Conservation (phyloP, 2,113 vertebrate genomes). For the Rhea pennata region DNA sequence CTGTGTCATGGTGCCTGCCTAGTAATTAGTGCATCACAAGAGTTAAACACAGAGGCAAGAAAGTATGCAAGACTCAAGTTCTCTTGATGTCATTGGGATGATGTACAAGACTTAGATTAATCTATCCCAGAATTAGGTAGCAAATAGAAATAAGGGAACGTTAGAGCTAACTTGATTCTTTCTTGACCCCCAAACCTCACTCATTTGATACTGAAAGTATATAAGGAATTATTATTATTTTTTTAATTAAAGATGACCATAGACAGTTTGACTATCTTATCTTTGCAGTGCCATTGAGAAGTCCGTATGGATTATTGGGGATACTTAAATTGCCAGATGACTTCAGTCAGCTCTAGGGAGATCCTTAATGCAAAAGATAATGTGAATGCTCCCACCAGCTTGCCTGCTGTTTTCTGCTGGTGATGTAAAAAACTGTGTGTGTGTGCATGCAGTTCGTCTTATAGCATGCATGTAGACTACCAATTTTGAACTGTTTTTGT, state of each 20-base stretch:
- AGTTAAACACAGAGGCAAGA: background rate
- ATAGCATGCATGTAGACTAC: background rate
- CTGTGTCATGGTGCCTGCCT: background rate
- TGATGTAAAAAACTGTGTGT: background rate
- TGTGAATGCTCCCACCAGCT: background rate
- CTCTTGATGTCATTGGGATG: background rate
- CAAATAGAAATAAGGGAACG: background rate
- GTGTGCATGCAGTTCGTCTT: background rate
- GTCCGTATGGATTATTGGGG: background rate
- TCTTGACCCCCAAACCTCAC: background rate
- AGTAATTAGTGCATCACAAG: background rate
- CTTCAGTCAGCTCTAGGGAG: background rate
- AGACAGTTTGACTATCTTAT: background rate
- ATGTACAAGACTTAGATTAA: background rate
- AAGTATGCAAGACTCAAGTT: background rate
- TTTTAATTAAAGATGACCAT: background rate
- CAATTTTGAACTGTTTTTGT: background rate
- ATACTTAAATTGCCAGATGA: background rate
- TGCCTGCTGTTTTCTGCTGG: background rate
- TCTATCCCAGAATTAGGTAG: background rate
- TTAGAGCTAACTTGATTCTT: background rate
- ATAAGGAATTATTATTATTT: background rate
- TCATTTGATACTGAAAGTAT: background rate
- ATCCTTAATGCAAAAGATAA: background rate
- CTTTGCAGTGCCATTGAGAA: background rate